Base-by-base conservation (phyloP, 2,888 invertebrate species). In the Polyommatus icarus region DNA sequence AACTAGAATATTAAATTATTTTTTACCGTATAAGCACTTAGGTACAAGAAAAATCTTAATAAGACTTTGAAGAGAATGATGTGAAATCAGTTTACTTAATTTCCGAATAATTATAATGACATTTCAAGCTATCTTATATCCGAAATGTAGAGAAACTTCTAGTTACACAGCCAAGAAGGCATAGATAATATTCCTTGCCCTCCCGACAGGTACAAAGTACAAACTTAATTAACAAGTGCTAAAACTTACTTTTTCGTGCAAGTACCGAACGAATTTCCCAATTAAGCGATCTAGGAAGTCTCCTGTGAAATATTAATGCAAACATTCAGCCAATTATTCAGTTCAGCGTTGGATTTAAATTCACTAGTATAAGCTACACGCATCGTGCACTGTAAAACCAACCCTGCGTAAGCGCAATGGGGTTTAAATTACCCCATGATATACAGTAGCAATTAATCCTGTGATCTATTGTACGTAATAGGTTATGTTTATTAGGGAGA, bases 401-500 rank as follows among this genome's bases (percentile, higher is more conserved):
- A 54, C 75, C 29, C 29, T 54, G 20, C 29, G 5, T 6, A 15
- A 18, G 24, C 15, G 75, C 7, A 18, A 2, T 50, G 15, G 24
- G 50, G 75, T 54, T 24, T 24, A 29, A 46, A 5, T 46, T 75
- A 24, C 54, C 46, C 24, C 15, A 12, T 6, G 50, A 20, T 12
- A 20, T 24, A 50, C 6, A 12, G 7, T 29, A 46, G 78, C 77
- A 80, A 81, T 81, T 80, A 78, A 76, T 61, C 59, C 72, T 54
- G 72, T 80, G 81, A 81, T 80, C 78, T 81, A 81, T 82, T 77
- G 80, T 79, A 80, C 77, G 76, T 81, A 80, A 81, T 80, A 81
- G 80, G 80, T 82, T 81, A 82, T 82, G 82, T 81, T 73, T 76
- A 83, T 79, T 81, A 79, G 81, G 82, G 83, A 81, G 82, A 79